Conservation (phyloP, 2,797 vertebrate genomes). For the Falco concolor region DNA sequence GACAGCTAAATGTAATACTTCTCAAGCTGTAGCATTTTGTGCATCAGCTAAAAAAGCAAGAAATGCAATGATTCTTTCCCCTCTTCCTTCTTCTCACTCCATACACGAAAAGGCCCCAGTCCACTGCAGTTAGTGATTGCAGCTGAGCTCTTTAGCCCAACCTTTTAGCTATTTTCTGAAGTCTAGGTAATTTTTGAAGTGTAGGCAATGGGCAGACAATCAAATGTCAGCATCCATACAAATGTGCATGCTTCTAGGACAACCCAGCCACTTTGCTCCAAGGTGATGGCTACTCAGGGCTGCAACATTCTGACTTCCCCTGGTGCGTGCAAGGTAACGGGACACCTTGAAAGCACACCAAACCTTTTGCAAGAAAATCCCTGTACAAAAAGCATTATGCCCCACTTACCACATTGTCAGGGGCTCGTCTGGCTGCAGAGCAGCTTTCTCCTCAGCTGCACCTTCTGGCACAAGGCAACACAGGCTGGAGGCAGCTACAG, state of each 20-base stretch:
- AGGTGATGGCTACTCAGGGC: too few relatives aligned
- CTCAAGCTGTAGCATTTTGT: background rate
- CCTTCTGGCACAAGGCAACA: accelerated
- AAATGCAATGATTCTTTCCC: background rate
- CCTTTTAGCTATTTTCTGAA: background rate
- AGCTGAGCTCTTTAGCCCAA: background rate
- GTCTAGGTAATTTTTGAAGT: background rate
- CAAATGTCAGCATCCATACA: accelerated
- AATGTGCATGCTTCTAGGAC: accelerated
- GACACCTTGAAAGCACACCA: background rate
- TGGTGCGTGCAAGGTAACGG: accelerated
- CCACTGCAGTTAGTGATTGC: background rate
- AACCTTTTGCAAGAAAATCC: background rate
- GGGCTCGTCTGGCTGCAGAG: accelerated
- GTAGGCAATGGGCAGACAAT: accelerated
- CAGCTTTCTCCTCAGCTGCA: background rate
- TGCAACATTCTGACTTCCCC: background rate
- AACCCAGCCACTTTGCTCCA: background rate
- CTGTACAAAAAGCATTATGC: accelerated
- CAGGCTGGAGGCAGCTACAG: background rate
- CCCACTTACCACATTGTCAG: accelerated
- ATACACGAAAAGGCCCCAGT: accelerated
- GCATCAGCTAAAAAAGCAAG: background rate
- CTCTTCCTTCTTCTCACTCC: background rate
- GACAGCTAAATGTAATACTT: background rate